Percentiles rank a stretch among this genome's conserved stretches.
phyloP scores from a whole-genome alignment of 2,113 vertebrate species.

The Hippopotamus amphibius region DNA sequence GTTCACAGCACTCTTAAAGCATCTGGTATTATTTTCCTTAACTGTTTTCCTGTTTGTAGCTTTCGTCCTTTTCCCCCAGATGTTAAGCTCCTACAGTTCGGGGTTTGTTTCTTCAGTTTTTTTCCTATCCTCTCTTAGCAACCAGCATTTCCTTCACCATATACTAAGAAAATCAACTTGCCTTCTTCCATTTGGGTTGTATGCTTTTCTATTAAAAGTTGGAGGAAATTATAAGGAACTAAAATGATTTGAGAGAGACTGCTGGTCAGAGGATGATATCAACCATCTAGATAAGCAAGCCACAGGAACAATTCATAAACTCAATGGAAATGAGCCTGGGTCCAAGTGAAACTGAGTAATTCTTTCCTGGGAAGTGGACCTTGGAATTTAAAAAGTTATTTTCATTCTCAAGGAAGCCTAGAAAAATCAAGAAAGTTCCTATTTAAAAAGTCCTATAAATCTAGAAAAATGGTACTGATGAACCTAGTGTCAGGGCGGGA shows the following conservation, averaged over 20 bases:
- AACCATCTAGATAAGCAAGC: neutral
- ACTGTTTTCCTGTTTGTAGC: neutral
- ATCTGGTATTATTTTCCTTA: constrained; percentile 50
- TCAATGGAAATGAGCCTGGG: neutral
- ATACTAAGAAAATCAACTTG: constrained; percentile 40
- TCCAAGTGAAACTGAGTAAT: constrained; percentile 49
- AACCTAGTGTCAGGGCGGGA: too few relatives aligned
- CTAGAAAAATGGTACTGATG: too few relatives aligned
- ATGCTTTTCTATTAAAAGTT: constrained; percentile 56
- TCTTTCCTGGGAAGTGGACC: constrained; percentile 2
- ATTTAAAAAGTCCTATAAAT: neutral
- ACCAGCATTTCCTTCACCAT: constrained; percentile 37
- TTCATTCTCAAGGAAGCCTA: constrained; percentile 16
- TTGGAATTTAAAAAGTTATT: constrained; percentile 60
- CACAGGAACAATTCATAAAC: constrained; percentile 3
- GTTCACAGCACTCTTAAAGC: neutral
- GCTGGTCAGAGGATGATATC: neutral
- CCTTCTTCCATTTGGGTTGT: constrained; percentile 31
- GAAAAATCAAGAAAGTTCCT: constrained; percentile 16
- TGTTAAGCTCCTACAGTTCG: constrained; percentile 42
- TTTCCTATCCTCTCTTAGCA: constrained; percentile 34
- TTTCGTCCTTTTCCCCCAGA: neutral
- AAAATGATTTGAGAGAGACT: constrained; percentile 48
- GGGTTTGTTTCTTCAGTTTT: constrained; percentile 41
- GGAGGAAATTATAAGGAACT: constrained; percentile 53